A percentile compares a stretch with the other conserved stretches of the same genome.
These are phyloP conservation scores for Denticeps clupeoides DNA, from an alignment of 2,797 vertebrate genomes.

Conservation along the genomic window DNA sequence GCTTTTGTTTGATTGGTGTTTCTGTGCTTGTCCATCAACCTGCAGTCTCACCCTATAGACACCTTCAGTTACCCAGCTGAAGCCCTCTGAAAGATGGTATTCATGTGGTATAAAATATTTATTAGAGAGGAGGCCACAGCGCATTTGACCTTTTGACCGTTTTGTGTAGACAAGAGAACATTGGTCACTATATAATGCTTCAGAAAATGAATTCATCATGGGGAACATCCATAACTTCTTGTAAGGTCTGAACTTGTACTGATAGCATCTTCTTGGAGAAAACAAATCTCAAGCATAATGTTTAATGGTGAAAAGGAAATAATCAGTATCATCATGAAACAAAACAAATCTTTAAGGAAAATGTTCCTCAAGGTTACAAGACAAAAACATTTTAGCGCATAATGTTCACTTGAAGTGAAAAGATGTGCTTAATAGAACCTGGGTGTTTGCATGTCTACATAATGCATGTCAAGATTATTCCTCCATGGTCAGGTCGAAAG, in stretches of 20 bases:
- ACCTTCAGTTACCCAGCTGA: constrained; percentile 76
- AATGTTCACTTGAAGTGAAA: constrained; percentile 16
- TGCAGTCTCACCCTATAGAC: constrained; percentile 83
- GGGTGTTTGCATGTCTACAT: neutral
- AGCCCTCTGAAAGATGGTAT: constrained; percentile 74
- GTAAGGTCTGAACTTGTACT: too few species aligned
- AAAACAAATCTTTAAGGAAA: constrained; percentile 13
- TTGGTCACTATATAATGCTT: too few species aligned
- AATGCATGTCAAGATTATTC: constrained; percentile 6
- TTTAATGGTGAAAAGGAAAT: too few species aligned
- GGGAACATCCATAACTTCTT: too few species aligned
- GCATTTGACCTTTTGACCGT: constrained; percentile 79
- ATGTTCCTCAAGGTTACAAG: constrained; percentile 19
- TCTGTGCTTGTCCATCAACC: constrained; percentile 93
- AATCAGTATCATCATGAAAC: neutral
- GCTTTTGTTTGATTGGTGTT: constrained; percentile 73
- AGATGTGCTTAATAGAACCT: too few species aligned
- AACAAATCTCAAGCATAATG: too few species aligned
- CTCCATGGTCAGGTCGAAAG: constrained; percentile 14
- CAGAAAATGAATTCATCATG: too few species aligned
- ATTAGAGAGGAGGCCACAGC: constrained; percentile 60
- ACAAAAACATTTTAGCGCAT: constrained; percentile 14
- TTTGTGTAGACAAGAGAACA: constrained; percentile 25
- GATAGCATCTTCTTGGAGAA: too few species aligned
- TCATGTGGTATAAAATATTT: constrained; percentile 81